A percentile compares a stretch with the other conserved stretches of the same genome.
Evolutionary conservation across 2,113 vertebrate genomes (phyloP).

Genomic region (Cavia aperea): DNA sequence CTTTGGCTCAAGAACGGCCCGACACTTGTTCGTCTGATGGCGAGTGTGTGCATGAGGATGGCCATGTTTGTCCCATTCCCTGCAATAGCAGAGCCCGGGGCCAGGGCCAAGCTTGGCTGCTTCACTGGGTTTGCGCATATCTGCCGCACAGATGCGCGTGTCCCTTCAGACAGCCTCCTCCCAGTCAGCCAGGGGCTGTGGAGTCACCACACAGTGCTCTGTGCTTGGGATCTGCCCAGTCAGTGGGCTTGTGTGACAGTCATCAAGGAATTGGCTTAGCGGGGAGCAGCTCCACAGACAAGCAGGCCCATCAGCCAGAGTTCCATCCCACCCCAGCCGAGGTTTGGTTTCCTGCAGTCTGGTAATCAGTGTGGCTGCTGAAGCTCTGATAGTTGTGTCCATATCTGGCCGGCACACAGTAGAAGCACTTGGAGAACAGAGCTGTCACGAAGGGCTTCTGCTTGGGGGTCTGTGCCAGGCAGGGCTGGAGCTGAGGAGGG

Average conservation of each 20-base stretch:
- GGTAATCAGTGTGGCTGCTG: background rate
- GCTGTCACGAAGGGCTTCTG: background rate
- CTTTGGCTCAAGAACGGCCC: background rate
- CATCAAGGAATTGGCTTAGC: background rate
- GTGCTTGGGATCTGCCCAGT: background rate
- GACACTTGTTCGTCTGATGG: no score
- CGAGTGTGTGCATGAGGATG: background rate
- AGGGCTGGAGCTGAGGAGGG: background rate
- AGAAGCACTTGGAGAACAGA: background rate
- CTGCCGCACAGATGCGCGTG: no score
- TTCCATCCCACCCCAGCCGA: background rate
- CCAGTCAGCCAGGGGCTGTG: background rate
- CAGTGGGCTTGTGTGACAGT: background rate
- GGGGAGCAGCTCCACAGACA: no score
- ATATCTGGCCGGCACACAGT: background rate
- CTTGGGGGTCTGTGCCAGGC: background rate
- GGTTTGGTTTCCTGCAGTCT: background rate
- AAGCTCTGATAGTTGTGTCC: rapidly evolving
- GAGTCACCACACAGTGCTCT: no score
- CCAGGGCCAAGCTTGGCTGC: no score
- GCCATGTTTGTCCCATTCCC: background rate
- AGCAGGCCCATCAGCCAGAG: background rate
- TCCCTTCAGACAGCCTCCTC: background rate
- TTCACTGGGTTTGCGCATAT: no score
- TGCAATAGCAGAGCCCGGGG: no score